Base-by-base conservation (phyloP, 2,888 invertebrate genomes). In the Ormyrus labotus region DNA sequence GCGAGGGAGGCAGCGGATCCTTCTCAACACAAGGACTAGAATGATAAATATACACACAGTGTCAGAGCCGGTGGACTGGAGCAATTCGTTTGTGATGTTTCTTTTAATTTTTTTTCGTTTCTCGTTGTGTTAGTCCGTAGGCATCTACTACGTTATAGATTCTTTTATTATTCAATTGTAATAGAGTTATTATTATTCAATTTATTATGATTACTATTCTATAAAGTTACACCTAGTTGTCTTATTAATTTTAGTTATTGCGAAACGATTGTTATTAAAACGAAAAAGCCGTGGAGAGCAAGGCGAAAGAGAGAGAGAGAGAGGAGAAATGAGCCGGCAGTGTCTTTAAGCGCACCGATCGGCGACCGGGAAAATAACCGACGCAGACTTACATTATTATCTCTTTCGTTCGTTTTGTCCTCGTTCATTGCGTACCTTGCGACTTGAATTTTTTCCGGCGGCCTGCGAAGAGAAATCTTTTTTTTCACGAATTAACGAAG, bases 81-180 rank as follows among this genome's bases (percentile, higher is more conserved):
- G 82, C 60, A 53, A 60, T 78, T 74, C 63, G 60, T 78, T 78
- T 82, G 82, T 82, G 78, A 74, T 82, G 79, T 82, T 80, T 77
- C 58, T 82, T 53, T 77, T 76, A 57, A 19, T 74, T 68, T 79
- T 64, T 69, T 80, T 82, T 83, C 73, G 82, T 84, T 83, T 81
- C 71, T 80, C 78, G 76, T 78, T 72, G 67, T 78, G 9, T 77
- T 79, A 83, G 69, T 74, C 63, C 69, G 71, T 78, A 75, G 74
- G 64, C 19, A 72, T 77, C 65, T 61, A 64, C 47, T 73, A 58
- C 67, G 78, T 75, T 81, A 74, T 68, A 83, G 57, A 81, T 78
- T 78, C 58, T 83, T 78, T 80, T 58, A 78, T 78, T 74, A 71
- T 81, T 71, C 13, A 13, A 75, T 67, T 64, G 71, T 67, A 68